Evolutionary conservation across 2,797 vertebrate genomes (phyloP).

Genomic region (Selene dorsalis): DNA sequence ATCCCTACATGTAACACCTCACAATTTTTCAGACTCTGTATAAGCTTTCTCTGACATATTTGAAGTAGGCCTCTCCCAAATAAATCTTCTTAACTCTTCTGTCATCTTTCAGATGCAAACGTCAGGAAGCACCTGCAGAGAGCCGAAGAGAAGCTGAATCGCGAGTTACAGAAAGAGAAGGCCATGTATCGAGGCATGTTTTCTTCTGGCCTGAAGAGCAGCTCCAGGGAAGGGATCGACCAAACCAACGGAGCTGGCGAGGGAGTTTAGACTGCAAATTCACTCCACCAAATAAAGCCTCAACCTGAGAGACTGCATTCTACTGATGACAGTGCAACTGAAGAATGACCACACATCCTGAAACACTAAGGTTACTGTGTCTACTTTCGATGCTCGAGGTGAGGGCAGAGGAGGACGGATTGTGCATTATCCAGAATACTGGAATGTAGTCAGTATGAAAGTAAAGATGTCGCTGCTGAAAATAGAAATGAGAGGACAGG

Average conservation of each 20-base stretch:
- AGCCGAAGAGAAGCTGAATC: conserved; percentile 86
- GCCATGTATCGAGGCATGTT: conserved; percentile 92
- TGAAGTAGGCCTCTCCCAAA: background rate
- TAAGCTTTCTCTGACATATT: background rate
- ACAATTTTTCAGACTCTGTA: background rate
- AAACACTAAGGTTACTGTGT: background rate
- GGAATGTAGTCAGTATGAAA: conserved; percentile 22
- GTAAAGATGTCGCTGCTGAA: conserved; percentile 63
- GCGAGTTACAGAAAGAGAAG: conserved; percentile 87
- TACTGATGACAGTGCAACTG: conserved; percentile 25
- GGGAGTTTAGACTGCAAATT: conserved; percentile 41
- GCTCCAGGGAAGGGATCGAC: conserved; percentile 55
- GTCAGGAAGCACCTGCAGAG: conserved; percentile 88
- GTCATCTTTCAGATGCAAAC: conserved; percentile 82
- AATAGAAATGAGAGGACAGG: conserved; percentile 61
- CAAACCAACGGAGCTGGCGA: conserved; percentile 67
- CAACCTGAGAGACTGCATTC: conserved; percentile 38
- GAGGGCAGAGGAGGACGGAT: conserved; percentile 15
- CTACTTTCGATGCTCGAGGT: conserved; percentile 13
- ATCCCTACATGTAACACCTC: background rate
- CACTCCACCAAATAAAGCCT: conserved; percentile 45
- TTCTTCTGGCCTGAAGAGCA: conserved; percentile 67
- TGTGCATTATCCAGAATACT: conserved; percentile 18
- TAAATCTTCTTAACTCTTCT: conserved; percentile 6
- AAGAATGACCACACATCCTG: conserved; percentile 27